Base-by-base conservation (phyloP, 2,113 vertebrate species). In the Eulacestoma nigropectus region DNA sequence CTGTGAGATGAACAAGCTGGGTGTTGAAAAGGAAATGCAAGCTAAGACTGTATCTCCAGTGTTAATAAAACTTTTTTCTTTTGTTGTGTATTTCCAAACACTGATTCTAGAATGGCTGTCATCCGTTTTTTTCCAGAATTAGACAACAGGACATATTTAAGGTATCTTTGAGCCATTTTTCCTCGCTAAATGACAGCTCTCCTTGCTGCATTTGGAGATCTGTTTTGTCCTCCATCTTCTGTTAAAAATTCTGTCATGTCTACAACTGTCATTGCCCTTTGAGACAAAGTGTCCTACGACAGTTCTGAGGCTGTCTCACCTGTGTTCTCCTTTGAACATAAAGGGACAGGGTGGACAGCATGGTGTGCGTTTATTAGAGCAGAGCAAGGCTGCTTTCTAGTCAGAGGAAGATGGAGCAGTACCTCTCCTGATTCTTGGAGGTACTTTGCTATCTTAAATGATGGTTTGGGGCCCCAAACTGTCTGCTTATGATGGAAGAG, bases 1-100 rank as follows among this genome's bases (percentile, higher is more conserved):
- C 98, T 97, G 97, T 98, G 98, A 98, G 97, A 98, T 98, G 98
- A 98, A 98, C 97, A 98, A 98, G 97, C 96, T 87, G 97, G 82
- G 95, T 94, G 96, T 72, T 97, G 97, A 97, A 97, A 98, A 97
- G 96, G 93, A 97, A 98, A 94, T 96, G 87, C 37, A 64, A 97
- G 93, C 91, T 78, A 94, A 97, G 97, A 97, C 97, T 97, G 94
- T 88, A 96, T 97, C 97, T 97, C 95, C 94, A 95, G 94, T 92
- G 97, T 96, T 98, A 97, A 97, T 98, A 98, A 98, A 97, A 96
- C 91, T 96, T 97, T 92, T 96, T 82, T 47, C 79, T 95, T 97
- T 97, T 94, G 95, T 97, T 97, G 94, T 93, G 4, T 92, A 87
- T 98, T 98, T 98, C 96, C 86, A 87, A 96, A 98, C 65, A 84